Percentiles rank a stretch among this genome's conserved stretches.
Evolutionary conservation across 2,888 invertebrate species (phyloP).

Genomic region (Thyatira batis): DNA sequence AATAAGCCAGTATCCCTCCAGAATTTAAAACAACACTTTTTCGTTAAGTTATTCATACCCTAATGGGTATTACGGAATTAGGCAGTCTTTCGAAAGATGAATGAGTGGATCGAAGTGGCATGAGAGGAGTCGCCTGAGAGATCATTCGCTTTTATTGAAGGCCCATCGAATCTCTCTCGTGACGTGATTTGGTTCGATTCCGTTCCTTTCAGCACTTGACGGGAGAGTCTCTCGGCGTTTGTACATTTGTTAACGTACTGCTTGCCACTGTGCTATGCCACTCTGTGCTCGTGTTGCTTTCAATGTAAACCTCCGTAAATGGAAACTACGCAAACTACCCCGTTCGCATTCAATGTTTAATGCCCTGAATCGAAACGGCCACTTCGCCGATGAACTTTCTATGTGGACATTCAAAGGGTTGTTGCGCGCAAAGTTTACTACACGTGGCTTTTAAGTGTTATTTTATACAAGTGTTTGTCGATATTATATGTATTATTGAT

Average conservation of each 20-base stretch:
- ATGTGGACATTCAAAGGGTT: neutral
- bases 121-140: conserved; percentile 17
- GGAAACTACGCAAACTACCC: neutral
- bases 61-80: conserved; percentile 21
- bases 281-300: neutral
- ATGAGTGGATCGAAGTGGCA: conserved; percentile 12
- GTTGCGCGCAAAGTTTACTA: neutral
- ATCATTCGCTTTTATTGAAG: conserved; percentile 35
- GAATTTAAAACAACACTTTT: conserved; percentile 12
- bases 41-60: conserved; percentile 11
- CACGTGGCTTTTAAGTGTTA: neutral
- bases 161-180: conserved; percentile 38
- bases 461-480: neutral
- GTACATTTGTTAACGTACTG: conserved; percentile 28
- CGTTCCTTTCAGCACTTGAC: conserved; percentile 27
- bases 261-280: conserved; percentile 16
- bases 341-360: neutral
- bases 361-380: neutral
- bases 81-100: conserved; percentile 13
- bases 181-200: conserved; percentile 32
- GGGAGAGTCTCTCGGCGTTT: conserved; percentile 33
- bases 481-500: too few species aligned
- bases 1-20: neutral
- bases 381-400: neutral
- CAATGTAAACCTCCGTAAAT: neutral